Evolutionary conservation across 2,888 invertebrate genomes (phyloP).

Genomic region (Mantis religiosa): DNA sequence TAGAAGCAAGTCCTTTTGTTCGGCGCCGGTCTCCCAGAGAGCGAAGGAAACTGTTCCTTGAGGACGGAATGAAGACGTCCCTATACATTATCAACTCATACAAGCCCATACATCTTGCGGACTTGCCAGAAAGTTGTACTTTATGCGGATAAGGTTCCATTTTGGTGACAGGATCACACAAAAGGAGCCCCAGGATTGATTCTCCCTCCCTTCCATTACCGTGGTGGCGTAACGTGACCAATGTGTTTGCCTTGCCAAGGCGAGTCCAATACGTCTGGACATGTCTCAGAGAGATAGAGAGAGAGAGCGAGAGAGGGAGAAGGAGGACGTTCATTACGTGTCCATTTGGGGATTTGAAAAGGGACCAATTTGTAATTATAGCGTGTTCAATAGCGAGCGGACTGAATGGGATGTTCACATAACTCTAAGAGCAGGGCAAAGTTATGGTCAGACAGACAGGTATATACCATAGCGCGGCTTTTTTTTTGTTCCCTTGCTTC

Average conservation of each 20-base stretch:
- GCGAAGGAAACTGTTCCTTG: not conserved
- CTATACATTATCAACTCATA: constrained; percentile 9
- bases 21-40: not conserved
- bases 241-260: constrained; percentile 7
- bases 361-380: constrained; percentile 34
- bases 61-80: not conserved
- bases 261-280: constrained; percentile 3
- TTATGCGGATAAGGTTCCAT: constrained; percentile 4
- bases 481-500: not conserved
- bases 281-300: not conserved
- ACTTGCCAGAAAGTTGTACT: constrained; percentile 11
- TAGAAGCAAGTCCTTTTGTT: not conserved
- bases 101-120: constrained; percentile 12
- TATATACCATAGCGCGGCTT: not conserved
- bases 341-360: constrained; percentile 33
- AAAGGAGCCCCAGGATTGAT: constrained; percentile 11
- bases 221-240: constrained; percentile 8
- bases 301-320: not conserved
- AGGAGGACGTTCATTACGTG: constrained; percentile 31
- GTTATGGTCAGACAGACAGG: not conserved
- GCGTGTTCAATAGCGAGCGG: constrained; percentile 28
- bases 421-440: not conserved
- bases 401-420: constrained; percentile 11
- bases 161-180: constrained; percentile 17
- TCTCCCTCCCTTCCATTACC: constrained; percentile 10